phyloP scores from a whole-genome alignment of 1,140 invertebrate genomes.

The Rhopalosiphum maidis region DNA sequence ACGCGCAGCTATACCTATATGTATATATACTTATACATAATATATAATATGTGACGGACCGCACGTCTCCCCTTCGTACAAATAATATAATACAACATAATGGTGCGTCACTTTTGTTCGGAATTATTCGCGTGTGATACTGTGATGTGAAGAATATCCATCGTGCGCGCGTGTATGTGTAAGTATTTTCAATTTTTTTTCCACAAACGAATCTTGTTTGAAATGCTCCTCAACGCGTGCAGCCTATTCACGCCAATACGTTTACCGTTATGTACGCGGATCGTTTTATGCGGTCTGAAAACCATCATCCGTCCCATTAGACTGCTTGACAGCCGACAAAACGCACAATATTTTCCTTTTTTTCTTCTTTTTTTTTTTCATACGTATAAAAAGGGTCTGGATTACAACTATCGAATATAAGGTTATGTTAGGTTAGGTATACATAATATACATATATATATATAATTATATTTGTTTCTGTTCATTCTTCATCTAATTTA shows the following conservation, averaged over 20 bases:
- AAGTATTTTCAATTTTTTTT: slow-evolving; percentile 1
- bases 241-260: slow-evolving; percentile 23
- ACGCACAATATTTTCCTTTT: not conserved
- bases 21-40: not conserved
- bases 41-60: not conserved
- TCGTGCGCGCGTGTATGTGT: not conserved
- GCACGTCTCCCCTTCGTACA: not conserved
- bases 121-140: slow-evolving; percentile 49
- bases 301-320: slow-evolving; percentile 31
- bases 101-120: slow-evolving; percentile 14
- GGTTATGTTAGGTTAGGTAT: not conserved
- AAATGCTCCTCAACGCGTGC: slow-evolving; percentile 1
- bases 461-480: not conserved
- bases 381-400: not conserved
- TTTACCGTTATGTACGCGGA: slow-evolving; percentile 1
- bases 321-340: not conserved
- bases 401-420: not conserved
- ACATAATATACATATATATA: too few relatives aligned
- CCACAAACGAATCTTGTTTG: not conserved
- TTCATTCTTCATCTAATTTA: not conserved
- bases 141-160: slow-evolving; percentile 8
- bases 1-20: not conserved
- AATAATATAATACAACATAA: slow-evolving; percentile 2
- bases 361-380: not conserved
- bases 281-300: slow-evolving; percentile 14